Base-by-base conservation (phyloP, 2,113 vertebrate genomes). In the Pygathrix nemaeus region DNA sequence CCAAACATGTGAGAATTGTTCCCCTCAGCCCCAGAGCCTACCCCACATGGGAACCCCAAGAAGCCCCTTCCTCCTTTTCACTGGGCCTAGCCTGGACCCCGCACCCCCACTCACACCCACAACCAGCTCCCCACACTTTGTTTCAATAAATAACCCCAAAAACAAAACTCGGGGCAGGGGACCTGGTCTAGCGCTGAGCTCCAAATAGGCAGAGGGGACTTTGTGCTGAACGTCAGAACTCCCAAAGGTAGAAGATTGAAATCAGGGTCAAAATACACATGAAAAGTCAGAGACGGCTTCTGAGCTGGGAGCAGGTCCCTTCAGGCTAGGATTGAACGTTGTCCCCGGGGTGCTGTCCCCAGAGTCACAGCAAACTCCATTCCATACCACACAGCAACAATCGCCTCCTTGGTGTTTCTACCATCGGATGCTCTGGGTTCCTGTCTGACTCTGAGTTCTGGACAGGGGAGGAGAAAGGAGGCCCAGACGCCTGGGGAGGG, bases 71-170 rank as follows among this genome's bases (percentile, higher is more conserved):
- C 70, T 25, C 35, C 50, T 16, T 20, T 70, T 75, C 61, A 21
- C 9, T 5, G 70, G 45, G 8, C 40, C 76, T 38, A 48, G 61
- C n/a, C 59, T n/a, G 52, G 80, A 88, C 18, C n/a, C 32, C 35
- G 14, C 66, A 68, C 66, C 16, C 25, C 85, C 21, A 61, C 30
- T 48, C 35, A 57, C 78, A 14, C 57, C 73, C 17, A 16, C 68
- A n/a, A 75, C 59, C 85, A 93, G 79, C 48, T 79, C 80, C 30
- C 6, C 35, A 25, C 4, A 43, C 52, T 93, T 92, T 50, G 75
- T 76, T 75, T 95, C 94, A 98, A 98, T 98, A 98, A 98, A 98
- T 97, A 97, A 90, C 64, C 84, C 93, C 95, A 27, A 90, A 30
- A 84, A 78, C 76, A 55, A 40, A 78, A 61, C 68, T 52, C 38